A percentile compares a stretch with the other conserved stretches of the same genome.
Conservation (phyloP, 2,888 invertebrate species). For the Limnephilus rhombicus region DNA sequence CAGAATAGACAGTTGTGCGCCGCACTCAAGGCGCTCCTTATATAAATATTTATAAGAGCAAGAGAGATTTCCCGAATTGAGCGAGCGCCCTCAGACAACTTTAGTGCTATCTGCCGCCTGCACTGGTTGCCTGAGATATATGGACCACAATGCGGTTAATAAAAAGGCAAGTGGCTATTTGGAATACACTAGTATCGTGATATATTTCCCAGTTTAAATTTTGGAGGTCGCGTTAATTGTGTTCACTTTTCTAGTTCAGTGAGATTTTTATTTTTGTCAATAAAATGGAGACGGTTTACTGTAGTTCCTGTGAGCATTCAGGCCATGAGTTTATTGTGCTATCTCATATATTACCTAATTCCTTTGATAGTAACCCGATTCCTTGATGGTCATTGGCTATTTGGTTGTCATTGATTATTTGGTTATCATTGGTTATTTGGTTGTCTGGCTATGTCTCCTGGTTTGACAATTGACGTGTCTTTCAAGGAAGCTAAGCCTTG, state of each 20-base stretch:
- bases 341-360: too few relatives aligned
- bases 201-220: constrained; percentile 16
- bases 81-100: neutral
- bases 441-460: too few relatives aligned
- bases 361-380: too few relatives aligned
- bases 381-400: too few relatives aligned
- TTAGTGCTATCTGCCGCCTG: constrained; percentile 11
- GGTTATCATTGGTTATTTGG: too few relatives aligned
- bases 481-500: too few relatives aligned
- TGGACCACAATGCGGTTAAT: constrained; percentile 24
- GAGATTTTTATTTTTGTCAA: neutral
- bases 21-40: neutral
- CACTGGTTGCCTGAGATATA: constrained; percentile 19
- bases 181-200: constrained; percentile 24
- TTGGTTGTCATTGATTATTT: too few relatives aligned
- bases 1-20: neutral
- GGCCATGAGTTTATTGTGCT: too few relatives aligned
- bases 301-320: too few relatives aligned
- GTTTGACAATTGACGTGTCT: too few relatives aligned
- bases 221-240: neutral
- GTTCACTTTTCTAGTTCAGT: neutral
- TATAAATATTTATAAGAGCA: neutral
- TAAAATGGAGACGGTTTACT: too few relatives aligned
- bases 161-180: constrained; percentile 10
- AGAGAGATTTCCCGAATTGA: neutral